Percentiles rank a stretch among this genome's conserved stretches.
phyloP scores from a whole-genome alignment of 2,888 invertebrate species.

The Nasonia oneida region DNA sequence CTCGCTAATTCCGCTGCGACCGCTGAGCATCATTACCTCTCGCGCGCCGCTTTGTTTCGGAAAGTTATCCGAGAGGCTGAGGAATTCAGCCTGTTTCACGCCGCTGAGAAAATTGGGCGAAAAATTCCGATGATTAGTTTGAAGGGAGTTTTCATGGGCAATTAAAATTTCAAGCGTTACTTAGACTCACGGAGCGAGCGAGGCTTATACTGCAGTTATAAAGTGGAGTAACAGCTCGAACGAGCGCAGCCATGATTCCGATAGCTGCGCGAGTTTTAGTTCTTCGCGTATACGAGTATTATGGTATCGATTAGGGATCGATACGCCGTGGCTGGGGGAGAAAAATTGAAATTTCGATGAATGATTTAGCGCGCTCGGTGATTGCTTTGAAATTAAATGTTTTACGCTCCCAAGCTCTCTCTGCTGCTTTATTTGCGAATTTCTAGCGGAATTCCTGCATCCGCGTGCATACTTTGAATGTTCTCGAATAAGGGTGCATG shows the following conservation, averaged over 20 bases:
- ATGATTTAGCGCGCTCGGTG: background rate
- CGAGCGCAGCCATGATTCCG: background rate
- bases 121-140: slow-evolving; percentile 27
- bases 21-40: background rate
- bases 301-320: background rate
- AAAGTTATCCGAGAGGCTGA: background rate
- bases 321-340: background rate
- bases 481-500: background rate
- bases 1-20: background rate
- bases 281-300: background rate
- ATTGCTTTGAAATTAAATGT: background rate
- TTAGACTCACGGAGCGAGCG: background rate
- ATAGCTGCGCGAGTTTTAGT: background rate
- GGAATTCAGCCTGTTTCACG: background rate
- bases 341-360: background rate
- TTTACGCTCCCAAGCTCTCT: background rate
- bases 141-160: slow-evolving; percentile 23
- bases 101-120: slow-evolving; percentile 2
- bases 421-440: too few relatives aligned
- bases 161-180: slow-evolving; percentile 17
- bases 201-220: slow-evolving; percentile 6
- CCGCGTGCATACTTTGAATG: background rate
- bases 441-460: background rate
- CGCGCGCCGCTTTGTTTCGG: background rate
- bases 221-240: slow-evolving; percentile 23